A percentile compares a stretch with the other conserved stretches of the same genome.
These are phyloP conservation scores for Loripinus fragilis DNA, from an alignment of 2,888 invertebrate species.

Conservation along the genomic window DNA sequence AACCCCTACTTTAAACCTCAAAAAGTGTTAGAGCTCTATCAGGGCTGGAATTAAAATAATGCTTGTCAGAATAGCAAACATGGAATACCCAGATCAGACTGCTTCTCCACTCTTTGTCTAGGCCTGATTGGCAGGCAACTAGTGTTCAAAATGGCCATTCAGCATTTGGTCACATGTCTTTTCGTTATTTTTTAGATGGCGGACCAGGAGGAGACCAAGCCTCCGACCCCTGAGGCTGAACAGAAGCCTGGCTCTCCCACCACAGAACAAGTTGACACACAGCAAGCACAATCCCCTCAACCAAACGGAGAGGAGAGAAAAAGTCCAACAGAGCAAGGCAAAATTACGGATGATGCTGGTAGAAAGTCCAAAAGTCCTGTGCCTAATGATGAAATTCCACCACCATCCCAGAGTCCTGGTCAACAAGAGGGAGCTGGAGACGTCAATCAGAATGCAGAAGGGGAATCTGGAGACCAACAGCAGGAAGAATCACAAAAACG, in stretches of 20 bases:
- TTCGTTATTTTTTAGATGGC: too few species aligned
- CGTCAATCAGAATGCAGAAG: conserved; percentile 48
- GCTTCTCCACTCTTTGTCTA: too few species aligned
- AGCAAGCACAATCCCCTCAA: background rate
- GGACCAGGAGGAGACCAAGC: conserved; percentile 28
- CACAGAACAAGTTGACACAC: background rate
- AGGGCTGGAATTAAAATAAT: too few species aligned
- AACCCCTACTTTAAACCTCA: too few species aligned
- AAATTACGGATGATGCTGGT: conserved; percentile 46
- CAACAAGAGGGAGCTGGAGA: conserved; percentile 34
- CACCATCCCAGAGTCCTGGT: conserved; percentile 47
- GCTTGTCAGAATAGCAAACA: too few species aligned
- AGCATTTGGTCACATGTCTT: too few species aligned
- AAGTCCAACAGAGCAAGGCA: conserved; percentile 4
- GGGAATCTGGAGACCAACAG: background rate
- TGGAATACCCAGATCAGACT: too few species aligned
- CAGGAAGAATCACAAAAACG: background rate
- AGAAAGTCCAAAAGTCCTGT: conserved; percentile 48
- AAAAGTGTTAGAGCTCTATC: too few species aligned
- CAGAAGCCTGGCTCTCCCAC: conserved; percentile 37
- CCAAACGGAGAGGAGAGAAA: conserved; percentile 28
- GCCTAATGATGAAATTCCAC: conserved; percentile 39
- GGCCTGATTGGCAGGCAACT: too few species aligned
- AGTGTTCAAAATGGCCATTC: too few species aligned
- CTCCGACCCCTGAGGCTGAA: conserved; percentile 23